phyloP scores from a whole-genome alignment of 2,888 invertebrate genomes.

The Erebia ligea region DNA sequence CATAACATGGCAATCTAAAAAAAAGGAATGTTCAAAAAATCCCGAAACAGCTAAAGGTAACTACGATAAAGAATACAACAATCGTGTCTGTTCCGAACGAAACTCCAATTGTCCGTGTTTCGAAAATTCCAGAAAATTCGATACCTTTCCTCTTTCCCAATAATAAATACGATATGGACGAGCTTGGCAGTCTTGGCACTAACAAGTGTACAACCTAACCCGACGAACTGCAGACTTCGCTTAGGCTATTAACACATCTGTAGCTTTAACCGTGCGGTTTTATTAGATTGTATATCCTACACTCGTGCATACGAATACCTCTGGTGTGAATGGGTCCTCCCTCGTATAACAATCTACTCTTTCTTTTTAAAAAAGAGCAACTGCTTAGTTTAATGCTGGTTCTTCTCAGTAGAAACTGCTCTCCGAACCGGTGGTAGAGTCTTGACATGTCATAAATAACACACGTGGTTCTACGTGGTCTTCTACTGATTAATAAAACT shows the following conservation, averaged over 20 bases:
- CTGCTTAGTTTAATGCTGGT: too few species aligned
- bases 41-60: constrained; percentile 20
- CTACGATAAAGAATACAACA: constrained; percentile 26
- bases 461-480: too few species aligned
- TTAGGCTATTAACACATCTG: constrained; percentile 38
- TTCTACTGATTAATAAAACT: too few species aligned
- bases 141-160: constrained; percentile 32
- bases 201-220: constrained; percentile 44
- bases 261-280: constrained; percentile 6
- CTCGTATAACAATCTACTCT: too few species aligned
- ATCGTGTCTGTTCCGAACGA: constrained; percentile 22
- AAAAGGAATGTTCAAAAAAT: constrained; percentile 2
- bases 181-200: constrained; percentile 34
- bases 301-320: too few species aligned
- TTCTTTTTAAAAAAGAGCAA: too few species aligned
- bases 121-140: constrained; percentile 27
- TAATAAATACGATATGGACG: constrained; percentile 36
- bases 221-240: constrained; percentile 47
- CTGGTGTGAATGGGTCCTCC: too few species aligned
- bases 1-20: background rate
- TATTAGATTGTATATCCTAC: too few species aligned
- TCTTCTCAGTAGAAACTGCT: too few species aligned
- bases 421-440: too few species aligned
- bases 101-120: constrained; percentile 29
- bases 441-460: too few species aligned